Evolutionary conservation across 2,888 invertebrate genomes (phyloP).

Genomic region (Lithophane leautieri): DNA sequence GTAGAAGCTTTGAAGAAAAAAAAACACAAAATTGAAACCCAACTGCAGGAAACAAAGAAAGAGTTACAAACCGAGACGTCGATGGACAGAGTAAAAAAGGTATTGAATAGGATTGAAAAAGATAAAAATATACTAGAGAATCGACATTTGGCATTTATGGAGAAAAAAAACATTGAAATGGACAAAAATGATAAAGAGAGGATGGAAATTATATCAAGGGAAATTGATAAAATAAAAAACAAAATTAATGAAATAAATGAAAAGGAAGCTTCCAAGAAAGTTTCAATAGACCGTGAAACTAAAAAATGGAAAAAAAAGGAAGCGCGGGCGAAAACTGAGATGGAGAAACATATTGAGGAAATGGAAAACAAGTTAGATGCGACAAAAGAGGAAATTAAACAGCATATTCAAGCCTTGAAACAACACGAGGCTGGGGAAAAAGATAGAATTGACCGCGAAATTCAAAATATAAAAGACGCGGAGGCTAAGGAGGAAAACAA

Average conservation of each 20-base stretch:
- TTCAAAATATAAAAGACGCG: slow-evolving; percentile 22
- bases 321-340: neutral
- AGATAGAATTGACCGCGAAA: slow-evolving; percentile 11
- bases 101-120: slow-evolving; percentile 1
- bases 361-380: neutral
- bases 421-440: slow-evolving; percentile 6
- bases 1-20: slow-evolving; percentile 11
- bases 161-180: slow-evolving; percentile 4
- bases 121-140: slow-evolving; percentile 13
- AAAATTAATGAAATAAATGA: neutral
- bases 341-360: slow-evolving; percentile 6
- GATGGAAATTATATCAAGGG: neutral
- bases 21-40: neutral
- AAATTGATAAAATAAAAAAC: slow-evolving; percentile 25
- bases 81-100: neutral
- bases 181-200: neutral
- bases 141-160: neutral
- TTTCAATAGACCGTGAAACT: neutral
- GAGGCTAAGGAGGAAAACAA: neutral
- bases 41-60: neutral
- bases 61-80: neutral
- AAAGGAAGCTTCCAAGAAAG: neutral
- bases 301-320: slow-evolving; percentile 20
- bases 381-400: slow-evolving; percentile 6
- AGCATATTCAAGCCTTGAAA: slow-evolving; percentile 5